Conservation (phyloP, 2,113 vertebrate genomes). For the Colinus virginianus region DNA sequence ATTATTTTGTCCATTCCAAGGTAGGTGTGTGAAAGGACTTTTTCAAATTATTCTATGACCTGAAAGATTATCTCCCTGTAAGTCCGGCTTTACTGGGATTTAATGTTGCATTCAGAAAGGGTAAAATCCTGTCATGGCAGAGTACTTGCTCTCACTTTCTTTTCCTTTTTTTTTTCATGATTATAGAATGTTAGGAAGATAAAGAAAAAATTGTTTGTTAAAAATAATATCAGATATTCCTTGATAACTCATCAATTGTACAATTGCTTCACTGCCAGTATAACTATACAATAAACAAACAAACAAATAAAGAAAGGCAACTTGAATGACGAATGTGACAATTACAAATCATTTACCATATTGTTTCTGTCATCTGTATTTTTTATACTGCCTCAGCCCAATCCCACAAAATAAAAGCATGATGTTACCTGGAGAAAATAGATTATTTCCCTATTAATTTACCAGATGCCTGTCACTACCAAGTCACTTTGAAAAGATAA, state of each 20-base stretch:
- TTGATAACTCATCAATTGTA: neutral
- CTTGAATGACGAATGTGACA: neutral
- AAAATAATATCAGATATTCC: neutral
- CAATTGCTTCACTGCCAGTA: neutral
- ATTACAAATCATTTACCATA: neutral
- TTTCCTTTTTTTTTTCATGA: neutral
- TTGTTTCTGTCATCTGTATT: neutral
- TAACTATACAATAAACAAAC: neutral
- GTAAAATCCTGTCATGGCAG: neutral
- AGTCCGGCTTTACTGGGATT: neutral
- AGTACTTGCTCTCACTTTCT: neutral
- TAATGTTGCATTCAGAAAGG: neutral
- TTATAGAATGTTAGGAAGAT: neutral
- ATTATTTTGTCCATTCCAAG: neutral
- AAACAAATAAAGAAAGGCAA: neutral
- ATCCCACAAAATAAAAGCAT: neutral
- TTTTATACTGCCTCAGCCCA: neutral
- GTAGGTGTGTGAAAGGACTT: neutral
- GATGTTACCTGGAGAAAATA: slow-evolving; percentile 25
- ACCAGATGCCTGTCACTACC: slow-evolving; percentile 38
- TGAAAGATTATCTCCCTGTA: neutral
- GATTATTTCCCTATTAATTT: slow-evolving; percentile 24
- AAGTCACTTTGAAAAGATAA: slow-evolving; percentile 15
- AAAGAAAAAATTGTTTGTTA: neutral
- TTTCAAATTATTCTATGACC: neutral